phyloP scores from a whole-genome alignment of 2,113 vertebrate species.

The Heteronetta atricapilla region DNA sequence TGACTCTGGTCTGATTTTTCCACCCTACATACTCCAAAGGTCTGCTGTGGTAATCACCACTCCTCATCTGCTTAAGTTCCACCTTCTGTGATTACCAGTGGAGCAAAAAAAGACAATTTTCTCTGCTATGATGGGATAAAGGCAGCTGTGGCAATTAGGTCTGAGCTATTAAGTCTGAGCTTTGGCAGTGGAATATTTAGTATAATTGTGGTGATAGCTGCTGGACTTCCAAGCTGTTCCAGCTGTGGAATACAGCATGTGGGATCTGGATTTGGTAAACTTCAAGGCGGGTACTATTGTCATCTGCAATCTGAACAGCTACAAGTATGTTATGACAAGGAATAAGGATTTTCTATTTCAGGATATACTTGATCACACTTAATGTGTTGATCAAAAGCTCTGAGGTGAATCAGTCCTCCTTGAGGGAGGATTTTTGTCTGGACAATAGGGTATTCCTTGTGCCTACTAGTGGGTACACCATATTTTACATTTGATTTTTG shows the following conservation, averaged over 20 bases:
- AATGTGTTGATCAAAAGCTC: slow-evolving; percentile 30
- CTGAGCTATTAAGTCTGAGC: not conserved
- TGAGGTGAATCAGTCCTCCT: not conserved
- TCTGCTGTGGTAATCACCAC: not conserved
- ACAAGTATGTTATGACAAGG: slow-evolving; percentile 3
- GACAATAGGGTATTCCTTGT: not conserved
- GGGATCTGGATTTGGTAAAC: not conserved
- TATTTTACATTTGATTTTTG: not conserved
- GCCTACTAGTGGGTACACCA: not conserved
- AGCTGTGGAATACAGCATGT: not conserved
- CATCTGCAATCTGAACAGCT: slow-evolving; percentile 3
- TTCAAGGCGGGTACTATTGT: not conserved
- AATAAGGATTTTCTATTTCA: slow-evolving; percentile 8
- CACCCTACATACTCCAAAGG: not conserved
- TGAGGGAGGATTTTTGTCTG: slow-evolving; percentile 6
- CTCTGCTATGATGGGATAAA: not conserved
- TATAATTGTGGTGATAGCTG: not conserved
- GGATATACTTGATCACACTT: slow-evolving; percentile 14
- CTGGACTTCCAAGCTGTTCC: accelerated
- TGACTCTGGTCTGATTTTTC: not conserved
- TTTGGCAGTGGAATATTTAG: not conserved
- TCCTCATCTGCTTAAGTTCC: not conserved
- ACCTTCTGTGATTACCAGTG: not conserved
- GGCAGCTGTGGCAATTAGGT: not conserved
- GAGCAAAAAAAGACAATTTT: not conserved